Percentiles rank a stretch among this genome's conserved stretches.
Evolutionary conservation across 1,140 invertebrate genomes (phyloP).

Genomic region (Acyrthosiphon pisum): DNA sequence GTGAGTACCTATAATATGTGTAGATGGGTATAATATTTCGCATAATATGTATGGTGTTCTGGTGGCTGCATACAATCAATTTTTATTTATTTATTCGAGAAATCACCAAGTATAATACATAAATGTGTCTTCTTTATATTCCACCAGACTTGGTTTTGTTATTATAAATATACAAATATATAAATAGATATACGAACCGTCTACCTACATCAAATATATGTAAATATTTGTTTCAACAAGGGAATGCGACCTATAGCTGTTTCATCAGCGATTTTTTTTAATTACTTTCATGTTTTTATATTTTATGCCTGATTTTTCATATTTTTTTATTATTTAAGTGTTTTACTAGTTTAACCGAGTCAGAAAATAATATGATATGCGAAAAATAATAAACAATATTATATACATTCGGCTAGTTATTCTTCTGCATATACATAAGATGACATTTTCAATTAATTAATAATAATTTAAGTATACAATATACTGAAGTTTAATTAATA

Average conservation of each 20-base stretch:
- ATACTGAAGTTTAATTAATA: too few relatives aligned
- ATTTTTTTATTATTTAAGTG: neutral
- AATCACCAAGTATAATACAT: neutral
- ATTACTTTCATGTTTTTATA: neutral
- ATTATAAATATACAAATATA: neutral
- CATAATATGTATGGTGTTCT: neutral
- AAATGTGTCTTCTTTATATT: conserved; percentile 1
- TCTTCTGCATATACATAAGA: too few relatives aligned
- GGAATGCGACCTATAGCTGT: neutral
- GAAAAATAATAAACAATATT: neutral
- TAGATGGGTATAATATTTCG: neutral
- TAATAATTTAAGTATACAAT: too few relatives aligned
- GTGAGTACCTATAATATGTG: too few relatives aligned
- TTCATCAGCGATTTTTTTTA: neutral
- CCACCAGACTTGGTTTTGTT: neutral
- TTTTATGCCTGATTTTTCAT: neutral
- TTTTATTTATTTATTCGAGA: neutral
- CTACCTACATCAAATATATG: conserved; percentile 7
- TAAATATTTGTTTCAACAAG: neutral
- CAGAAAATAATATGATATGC: neutral
- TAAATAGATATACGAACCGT: neutral
- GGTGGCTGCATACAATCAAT: neutral
- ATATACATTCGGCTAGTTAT: too few relatives aligned
- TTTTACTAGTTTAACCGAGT: neutral
- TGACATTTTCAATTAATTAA: too few relatives aligned